Evolutionary conservation across 2,888 invertebrate species (phyloP), one percentile per base, ranked within the genome.

Genomic region (Leucoptera coffeella): DNA sequence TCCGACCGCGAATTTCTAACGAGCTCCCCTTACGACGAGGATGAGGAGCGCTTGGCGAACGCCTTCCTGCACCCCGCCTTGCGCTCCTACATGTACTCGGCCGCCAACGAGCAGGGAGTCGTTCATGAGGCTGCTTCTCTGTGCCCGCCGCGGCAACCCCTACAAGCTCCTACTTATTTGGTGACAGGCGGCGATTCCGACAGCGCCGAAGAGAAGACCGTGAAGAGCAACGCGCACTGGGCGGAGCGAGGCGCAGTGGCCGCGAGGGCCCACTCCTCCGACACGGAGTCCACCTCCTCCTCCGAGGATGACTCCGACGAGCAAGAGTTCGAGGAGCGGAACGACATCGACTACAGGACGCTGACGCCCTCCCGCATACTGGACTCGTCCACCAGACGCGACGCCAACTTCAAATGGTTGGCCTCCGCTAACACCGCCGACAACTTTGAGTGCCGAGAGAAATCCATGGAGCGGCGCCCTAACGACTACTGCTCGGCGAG

Each of bases 321-420:
- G 31, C 52, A 39, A 30, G 57, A 52, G 26, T 77, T 75, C 43
- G 74, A 75, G 43, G 73, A 75, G 12, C 74, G 74, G 21, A 75
- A 73, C 45, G 75, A 77, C 43, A 73, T 71, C 37, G 79, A 80
- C 45, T 81, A 81, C 48, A 55, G 53, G 20, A 69, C 67, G 11
- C 38, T 65, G 34, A 69, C 69, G 14, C 69, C 69, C 10, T 56
- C 44, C 32, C 51, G 58, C 19, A 38, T 56, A 19, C 78, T 78
- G 47, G 73, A 75, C 43, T 76, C 79, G 23, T 77, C 78, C 8
- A 61, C 77, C 32, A 77, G 80, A 44, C 9, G 17, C 17, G 77
- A 79, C 48, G 75, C 76, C 47, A 78, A 79, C 50, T 81, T 82
- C 50, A 78, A 75, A 55, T 82, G 82, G 82, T 72, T 81, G 51